Percentiles rank a stretch among this genome's conserved stretches.
Evolutionary conservation across 2,113 vertebrate genomes (phyloP).

Genomic region (Talpa occidentalis): DNA sequence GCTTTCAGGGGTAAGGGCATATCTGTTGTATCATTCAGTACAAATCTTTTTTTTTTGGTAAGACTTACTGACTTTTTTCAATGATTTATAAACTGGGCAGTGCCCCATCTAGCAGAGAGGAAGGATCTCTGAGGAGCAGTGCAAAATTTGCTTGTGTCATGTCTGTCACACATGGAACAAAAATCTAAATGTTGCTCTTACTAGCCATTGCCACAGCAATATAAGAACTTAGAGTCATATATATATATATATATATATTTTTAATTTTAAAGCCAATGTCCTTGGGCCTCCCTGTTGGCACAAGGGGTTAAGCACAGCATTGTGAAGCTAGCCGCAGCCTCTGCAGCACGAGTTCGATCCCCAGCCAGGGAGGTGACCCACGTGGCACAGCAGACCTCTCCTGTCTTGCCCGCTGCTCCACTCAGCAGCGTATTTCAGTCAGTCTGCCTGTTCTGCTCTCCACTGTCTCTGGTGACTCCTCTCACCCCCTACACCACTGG

Average conservation of each 20-base stretch:
- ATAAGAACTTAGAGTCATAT: background rate
- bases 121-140: background rate
- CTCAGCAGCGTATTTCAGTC: too few relatives aligned
- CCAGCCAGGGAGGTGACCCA: too few relatives aligned
- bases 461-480: too few relatives aligned
- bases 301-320: too few relatives aligned
- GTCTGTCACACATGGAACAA: background rate
- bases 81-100: background rate
- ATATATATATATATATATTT: too few relatives aligned
- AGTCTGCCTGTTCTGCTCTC: too few relatives aligned
- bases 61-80: background rate
- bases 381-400: too few relatives aligned
- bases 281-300: too few relatives aligned
- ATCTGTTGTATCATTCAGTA: background rate
- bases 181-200: background rate
- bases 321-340: too few relatives aligned
- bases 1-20: background rate
- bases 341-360: too few relatives aligned
- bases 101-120: background rate
- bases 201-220: background rate
- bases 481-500: too few relatives aligned
- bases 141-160: background rate
- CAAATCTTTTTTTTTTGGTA: background rate
- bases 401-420: too few relatives aligned
- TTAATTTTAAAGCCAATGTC: background rate